A percentile compares a stretch with the other conserved stretches of the same genome.
phyloP scores from a whole-genome alignment of 2,888 invertebrate species.

The Geophilus truncorum region DNA sequence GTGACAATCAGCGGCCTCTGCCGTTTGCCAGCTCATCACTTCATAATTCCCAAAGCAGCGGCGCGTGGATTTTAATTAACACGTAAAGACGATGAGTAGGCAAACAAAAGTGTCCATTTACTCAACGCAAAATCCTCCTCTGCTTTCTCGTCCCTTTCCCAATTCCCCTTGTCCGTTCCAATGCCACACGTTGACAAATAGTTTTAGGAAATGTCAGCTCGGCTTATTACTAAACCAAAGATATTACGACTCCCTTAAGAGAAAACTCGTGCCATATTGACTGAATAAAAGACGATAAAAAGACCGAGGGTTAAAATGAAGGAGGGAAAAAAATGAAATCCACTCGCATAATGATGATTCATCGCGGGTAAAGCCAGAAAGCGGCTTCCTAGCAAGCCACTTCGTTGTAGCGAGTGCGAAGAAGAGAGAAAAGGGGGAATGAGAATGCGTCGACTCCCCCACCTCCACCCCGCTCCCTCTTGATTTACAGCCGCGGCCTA shows the following conservation, averaged over 20 bases:
- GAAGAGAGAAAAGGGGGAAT: neutral
- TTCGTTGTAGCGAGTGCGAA: neutral
- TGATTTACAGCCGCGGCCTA: conserved; percentile 29
- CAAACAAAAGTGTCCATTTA: conserved; percentile 13
- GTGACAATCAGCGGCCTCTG: conserved; percentile 14
- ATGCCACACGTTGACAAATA: neutral
- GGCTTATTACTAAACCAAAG: conserved; percentile 8
- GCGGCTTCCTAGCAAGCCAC: neutral
- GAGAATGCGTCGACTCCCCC: neutral
- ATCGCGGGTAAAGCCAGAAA: neutral
- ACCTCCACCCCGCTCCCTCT: neutral
- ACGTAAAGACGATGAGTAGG: neutral
- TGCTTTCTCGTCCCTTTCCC: neutral
- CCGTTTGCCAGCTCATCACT: conserved; percentile 15
- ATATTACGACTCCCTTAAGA: neutral
- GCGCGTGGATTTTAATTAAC: conserved; percentile 1
- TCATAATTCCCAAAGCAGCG: conserved; percentile 4
- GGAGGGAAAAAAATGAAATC: neutral
- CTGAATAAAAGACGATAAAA: conserved; percentile 18
- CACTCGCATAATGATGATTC: conserved; percentile 7
- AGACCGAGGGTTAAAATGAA: neutral
- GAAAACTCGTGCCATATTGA: neutral
- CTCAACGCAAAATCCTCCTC: neutral
- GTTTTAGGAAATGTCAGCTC: conserved; percentile 1
- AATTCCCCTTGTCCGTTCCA: neutral